These are phyloP conservation scores for Triplophysa rosa DNA, from an alignment of 2,113 vertebrate genomes.

Conservation along the genomic window DNA sequence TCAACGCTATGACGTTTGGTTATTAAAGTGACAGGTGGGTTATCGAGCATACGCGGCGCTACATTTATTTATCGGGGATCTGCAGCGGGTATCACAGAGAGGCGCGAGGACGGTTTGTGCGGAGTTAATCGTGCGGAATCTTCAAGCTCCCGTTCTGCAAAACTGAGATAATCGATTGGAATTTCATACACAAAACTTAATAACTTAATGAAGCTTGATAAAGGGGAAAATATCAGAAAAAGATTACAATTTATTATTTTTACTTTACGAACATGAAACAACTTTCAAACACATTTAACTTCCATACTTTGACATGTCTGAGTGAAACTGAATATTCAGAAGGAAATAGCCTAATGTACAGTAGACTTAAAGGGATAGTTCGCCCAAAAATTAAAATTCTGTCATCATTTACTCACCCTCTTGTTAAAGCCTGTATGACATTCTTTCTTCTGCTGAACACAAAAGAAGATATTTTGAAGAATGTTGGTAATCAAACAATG, in stretches of 20 bases:
- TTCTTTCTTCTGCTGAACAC: too few relatives aligned
- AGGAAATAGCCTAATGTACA: neutral
- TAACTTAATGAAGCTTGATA: constrained; percentile 8
- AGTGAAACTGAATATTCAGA: neutral
- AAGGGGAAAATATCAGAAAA: neutral
- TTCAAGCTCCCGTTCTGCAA: constrained; percentile 45
- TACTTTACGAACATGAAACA: neutral
- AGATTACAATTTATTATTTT: neutral
- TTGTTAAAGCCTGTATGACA: too few relatives aligned
- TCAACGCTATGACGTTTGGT: constrained; percentile 52
- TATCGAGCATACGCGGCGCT: constrained; percentile 39
- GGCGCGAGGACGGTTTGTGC: constrained; percentile 42
- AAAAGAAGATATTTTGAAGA: too few relatives aligned
- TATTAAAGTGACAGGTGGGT: constrained; percentile 58
- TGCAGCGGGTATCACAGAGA: constrained; percentile 44
- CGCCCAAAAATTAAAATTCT: too few relatives aligned
- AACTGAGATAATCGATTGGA: constrained; percentile 60
- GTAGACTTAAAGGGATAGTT: neutral
- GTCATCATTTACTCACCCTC: too few relatives aligned
- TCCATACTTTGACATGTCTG: neutral
- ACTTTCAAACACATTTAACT: neutral
- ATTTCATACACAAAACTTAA: constrained; percentile 43
- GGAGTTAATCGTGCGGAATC: constrained; percentile 44
- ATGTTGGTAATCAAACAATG: too few relatives aligned
- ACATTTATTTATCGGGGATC: constrained; percentile 48